A percentile compares a stretch with the other conserved stretches of the same genome.
These are phyloP conservation scores for Corythornis madagascariensis DNA, from an alignment of 2,113 vertebrate genomes.

Conservation along the genomic window DNA sequence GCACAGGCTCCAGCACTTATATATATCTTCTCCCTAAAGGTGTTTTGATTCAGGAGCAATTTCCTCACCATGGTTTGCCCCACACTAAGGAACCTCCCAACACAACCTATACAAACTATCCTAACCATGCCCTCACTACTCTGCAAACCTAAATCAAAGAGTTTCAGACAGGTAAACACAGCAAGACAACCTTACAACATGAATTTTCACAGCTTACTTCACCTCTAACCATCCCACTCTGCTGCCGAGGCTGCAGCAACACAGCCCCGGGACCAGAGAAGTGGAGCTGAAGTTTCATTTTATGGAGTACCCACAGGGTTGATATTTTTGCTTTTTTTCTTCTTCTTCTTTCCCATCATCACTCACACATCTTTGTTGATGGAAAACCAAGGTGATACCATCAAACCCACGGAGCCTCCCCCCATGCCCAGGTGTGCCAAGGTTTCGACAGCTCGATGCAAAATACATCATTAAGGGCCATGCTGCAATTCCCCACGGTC, in stretches of 20 bases:
- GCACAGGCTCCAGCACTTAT: no score
- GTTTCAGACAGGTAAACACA: background rate
- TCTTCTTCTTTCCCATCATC: background rate
- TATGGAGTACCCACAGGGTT: background rate
- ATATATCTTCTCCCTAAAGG: background rate
- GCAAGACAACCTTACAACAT: background rate
- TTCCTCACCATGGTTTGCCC: background rate
- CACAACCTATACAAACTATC: rapidly evolving
- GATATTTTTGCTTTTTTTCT: background rate
- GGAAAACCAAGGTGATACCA: background rate
- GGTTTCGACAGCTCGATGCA: conserved; percentile 80
- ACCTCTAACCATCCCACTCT: background rate
- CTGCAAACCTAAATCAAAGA: background rate
- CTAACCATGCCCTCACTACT: background rate
- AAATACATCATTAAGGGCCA: conserved; percentile 81
- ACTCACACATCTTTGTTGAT: background rate
- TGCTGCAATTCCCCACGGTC: conserved; percentile 40
- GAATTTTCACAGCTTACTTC: background rate
- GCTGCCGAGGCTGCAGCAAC: background rate
- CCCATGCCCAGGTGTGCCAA: background rate
- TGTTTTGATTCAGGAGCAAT: rapidly evolving
- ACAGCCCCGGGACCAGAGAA: background rate
- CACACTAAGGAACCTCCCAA: background rate
- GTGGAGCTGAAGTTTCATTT: background rate
- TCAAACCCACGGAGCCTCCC: background rate